phyloP scores from a whole-genome alignment of 2,113 vertebrate genomes.

The Vombatus ursinus region DNA sequence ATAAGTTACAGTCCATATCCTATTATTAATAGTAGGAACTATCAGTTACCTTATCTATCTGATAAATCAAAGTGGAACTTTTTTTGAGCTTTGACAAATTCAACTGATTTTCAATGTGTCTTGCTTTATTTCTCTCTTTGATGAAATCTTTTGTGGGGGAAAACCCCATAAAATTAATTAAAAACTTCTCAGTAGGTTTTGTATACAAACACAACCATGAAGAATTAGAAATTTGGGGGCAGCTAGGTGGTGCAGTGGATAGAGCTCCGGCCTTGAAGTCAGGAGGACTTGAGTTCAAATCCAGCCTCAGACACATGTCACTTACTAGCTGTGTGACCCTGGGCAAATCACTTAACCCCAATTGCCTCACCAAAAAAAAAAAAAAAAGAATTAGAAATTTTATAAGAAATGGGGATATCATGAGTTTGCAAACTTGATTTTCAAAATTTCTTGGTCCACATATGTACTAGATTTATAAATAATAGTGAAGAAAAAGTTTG shows the following conservation, averaged over 20 bases:
- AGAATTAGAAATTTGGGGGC: neutral
- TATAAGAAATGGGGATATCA: neutral
- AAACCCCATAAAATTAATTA: neutral
- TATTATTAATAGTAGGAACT: neutral
- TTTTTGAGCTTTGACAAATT: neutral
- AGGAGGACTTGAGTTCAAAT: too few species aligned
- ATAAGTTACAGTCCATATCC: neutral
- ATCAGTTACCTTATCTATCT: neutral
- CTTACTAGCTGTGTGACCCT: too few species aligned
- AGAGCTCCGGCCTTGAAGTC: too few species aligned
- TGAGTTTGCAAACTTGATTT: neutral
- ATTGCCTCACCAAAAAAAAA: too few species aligned
- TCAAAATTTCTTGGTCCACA: neutral
- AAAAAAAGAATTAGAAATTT: neutral
- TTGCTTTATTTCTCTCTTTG: neutral
- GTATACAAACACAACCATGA: neutral
- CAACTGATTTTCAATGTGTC: neutral
- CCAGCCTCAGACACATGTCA: too few species aligned
- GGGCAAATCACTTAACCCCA: too few species aligned
- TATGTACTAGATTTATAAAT: neutral
- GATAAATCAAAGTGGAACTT: neutral
- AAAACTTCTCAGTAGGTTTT: neutral
- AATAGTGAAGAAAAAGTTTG: neutral
- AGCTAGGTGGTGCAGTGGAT: too few species aligned
- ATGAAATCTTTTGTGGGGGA: neutral